phyloP scores from a whole-genome alignment of 2,888 invertebrate genomes.

The Limenitis camilla region DNA sequence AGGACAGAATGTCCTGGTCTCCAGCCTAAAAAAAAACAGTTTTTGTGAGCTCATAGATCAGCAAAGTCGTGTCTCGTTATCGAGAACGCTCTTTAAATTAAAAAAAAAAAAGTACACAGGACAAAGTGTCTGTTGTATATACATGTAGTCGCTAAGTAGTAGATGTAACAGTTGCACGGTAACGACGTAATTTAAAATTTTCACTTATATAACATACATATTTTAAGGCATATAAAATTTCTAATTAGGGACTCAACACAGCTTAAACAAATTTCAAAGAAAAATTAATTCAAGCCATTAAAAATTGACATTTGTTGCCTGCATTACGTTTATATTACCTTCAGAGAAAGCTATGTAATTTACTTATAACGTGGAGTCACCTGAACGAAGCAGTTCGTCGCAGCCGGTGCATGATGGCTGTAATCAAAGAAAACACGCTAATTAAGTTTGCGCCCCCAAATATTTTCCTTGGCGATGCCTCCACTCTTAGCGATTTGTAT shows the following conservation, averaged over 20 bases:
- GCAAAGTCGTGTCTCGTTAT: too few relatives aligned
- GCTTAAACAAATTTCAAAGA: neutral
- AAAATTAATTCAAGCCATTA: neutral
- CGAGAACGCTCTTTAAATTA: too few relatives aligned
- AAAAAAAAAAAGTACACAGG: too few relatives aligned
- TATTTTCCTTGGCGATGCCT: conserved; percentile 17
- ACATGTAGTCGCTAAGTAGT: too few relatives aligned
- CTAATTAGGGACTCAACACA: neutral
- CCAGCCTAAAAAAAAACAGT: too few relatives aligned
- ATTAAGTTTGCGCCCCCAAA: conserved; percentile 55
- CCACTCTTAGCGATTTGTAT: conserved; percentile 4
- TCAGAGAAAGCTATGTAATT: conserved; percentile 60
- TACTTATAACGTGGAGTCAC: conserved; percentile 55
- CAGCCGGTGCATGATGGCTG: conserved; percentile 69
- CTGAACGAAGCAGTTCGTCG: conserved; percentile 52
- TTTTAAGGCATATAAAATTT: neutral
- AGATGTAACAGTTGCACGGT: too few relatives aligned
- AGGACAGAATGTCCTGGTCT: too few relatives aligned
- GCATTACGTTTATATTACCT: conserved; percentile 35
- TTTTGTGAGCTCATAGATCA: too few relatives aligned
- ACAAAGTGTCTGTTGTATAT: too few relatives aligned
- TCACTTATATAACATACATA: too few relatives aligned
- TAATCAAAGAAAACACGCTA: conserved; percentile 73
- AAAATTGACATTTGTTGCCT: conserved; percentile 7
- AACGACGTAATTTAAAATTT: too few relatives aligned